Evolutionary conservation across 2,113 vertebrate species (phyloP), one percentile per base, ranked within the genome.

Genomic region (Pluvialis apricaria): DNA sequence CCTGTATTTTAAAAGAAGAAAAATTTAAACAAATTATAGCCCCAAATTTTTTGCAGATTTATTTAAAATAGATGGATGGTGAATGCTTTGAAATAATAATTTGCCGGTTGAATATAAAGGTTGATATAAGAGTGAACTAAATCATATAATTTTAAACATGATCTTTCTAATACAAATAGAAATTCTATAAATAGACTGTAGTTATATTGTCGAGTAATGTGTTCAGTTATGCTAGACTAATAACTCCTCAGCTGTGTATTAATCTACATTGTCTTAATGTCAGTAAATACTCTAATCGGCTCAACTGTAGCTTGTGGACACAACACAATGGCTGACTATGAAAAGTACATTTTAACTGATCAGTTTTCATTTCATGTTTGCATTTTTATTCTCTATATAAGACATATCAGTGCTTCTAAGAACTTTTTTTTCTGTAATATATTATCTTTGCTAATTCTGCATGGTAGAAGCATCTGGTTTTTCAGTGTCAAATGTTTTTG

Each of bases 181-280:
- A 79, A 88, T 82, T 20, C 96, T 97, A 96, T 96, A 97, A 97
- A 96, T 96, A 97, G 90, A 93, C 68, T 72, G n/a, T 45, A 70
- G 72, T 34, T 95, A 52, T 73, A 91, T 87, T 96, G 90, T 93
- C 0, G 4, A 84, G 54, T 97, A 95, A 97, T 94, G 51, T 0
- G 0, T 96, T 97, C 90, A 51, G 95, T 94, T 96, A 87, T 96
- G 96, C 78, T 76, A 96, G 92, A 54, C 83, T 96, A 96, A 70
- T 73, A 94, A 79, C 68, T 94, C 77, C 92, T 82, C 87, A 88
- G 62, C 83, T 66, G 17, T 91, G 75, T 55, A 87, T 47, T 68
- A 91, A 89, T 95, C 89, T 78, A 62, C 64, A 90, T 96, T 97
- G 94, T 96, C 96, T 97, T 90, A 96, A 76, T 86, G 90, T 93